Percentiles rank a stretch among this genome's conserved stretches.
These are phyloP conservation scores for Pammene fasciana DNA, from an alignment of 2,888 invertebrate species.

Conservation along the genomic window DNA sequence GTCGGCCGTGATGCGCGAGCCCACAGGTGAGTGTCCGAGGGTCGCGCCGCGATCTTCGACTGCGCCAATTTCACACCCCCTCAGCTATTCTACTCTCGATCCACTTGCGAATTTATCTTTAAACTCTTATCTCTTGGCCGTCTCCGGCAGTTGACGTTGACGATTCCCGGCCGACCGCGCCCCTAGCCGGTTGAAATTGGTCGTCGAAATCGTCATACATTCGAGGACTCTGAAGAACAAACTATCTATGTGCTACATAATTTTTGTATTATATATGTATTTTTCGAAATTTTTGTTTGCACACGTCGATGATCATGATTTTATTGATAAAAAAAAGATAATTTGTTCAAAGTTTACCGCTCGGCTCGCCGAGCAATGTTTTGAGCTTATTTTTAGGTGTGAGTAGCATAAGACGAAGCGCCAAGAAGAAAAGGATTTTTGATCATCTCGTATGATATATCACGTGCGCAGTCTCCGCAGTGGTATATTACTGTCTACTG, in stretches of 20 bases:
- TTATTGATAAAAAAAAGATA: constrained; percentile 64
- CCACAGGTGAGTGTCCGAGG: constrained; percentile 76
- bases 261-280: constrained; percentile 52
- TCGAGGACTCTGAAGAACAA: constrained; percentile 73
- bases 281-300: constrained; percentile 55
- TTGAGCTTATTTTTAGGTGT: constrained; percentile 82
- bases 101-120: constrained; percentile 17
- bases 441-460: constrained; percentile 83
- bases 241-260: constrained; percentile 67
- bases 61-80: constrained; percentile 63
- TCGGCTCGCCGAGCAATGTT: constrained; percentile 63
- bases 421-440: constrained; percentile 87
- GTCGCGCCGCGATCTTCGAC: constrained; percentile 53
- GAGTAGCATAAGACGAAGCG: constrained; percentile 70
- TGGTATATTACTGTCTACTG: constrained; percentile 74
- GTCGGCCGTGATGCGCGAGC: constrained; percentile 95
- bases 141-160: constrained; percentile 12
- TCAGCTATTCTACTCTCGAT: constrained; percentile 39
- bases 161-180: constrained; percentile 29
- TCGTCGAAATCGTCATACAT: constrained; percentile 68
- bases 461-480: constrained; percentile 67
- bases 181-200: constrained; percentile 65
- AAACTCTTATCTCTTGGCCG: neutral
- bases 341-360: constrained; percentile 81
- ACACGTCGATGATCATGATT: constrained; percentile 52